Evolutionary conservation across 2,888 invertebrate genomes (phyloP).

Genomic region (Drosophila nr. medialis): DNA sequence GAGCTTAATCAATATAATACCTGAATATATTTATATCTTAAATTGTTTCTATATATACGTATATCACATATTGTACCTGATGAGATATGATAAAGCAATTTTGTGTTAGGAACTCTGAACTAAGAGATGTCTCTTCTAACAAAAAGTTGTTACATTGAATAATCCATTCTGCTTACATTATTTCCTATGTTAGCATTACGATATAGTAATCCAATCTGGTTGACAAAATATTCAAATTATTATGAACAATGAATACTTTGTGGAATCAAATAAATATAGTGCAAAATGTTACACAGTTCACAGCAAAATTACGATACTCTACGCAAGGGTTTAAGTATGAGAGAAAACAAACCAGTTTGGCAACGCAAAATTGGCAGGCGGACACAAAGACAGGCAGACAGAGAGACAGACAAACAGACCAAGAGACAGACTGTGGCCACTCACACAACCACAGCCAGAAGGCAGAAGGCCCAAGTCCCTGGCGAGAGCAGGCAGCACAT

Average conservation of each 20-base stretch:
- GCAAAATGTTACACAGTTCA: not conserved
- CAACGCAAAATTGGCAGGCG: slow-evolving; percentile 59
- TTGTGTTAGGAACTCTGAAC: too few species aligned
- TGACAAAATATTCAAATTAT: not conserved
- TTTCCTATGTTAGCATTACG: too few species aligned
- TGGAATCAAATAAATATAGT: not conserved
- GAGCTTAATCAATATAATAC: not conserved
- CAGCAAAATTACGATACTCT: not conserved
- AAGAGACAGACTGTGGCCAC: slow-evolving; percentile 12
- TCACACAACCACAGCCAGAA: slow-evolving; percentile 12
- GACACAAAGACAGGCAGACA: slow-evolving; percentile 7
- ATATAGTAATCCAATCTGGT: too few species aligned
- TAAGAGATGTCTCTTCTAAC: too few species aligned
- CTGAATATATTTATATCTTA: not conserved
- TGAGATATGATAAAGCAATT: not conserved
- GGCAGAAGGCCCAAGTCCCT: not conserved
- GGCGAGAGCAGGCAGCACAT: slow-evolving; percentile 25
- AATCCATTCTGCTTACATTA: too few species aligned
- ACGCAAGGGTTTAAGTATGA: not conserved
- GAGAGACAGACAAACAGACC: slow-evolving; percentile 14
- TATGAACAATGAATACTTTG: not conserved
- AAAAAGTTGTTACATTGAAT: too few species aligned
- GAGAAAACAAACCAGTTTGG: slow-evolving; percentile 62
- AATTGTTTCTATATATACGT: not conserved
- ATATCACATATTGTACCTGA: not conserved